Conservation (phyloP, 2,797 vertebrate genomes). For the Silurus lanzhouensis region DNA sequence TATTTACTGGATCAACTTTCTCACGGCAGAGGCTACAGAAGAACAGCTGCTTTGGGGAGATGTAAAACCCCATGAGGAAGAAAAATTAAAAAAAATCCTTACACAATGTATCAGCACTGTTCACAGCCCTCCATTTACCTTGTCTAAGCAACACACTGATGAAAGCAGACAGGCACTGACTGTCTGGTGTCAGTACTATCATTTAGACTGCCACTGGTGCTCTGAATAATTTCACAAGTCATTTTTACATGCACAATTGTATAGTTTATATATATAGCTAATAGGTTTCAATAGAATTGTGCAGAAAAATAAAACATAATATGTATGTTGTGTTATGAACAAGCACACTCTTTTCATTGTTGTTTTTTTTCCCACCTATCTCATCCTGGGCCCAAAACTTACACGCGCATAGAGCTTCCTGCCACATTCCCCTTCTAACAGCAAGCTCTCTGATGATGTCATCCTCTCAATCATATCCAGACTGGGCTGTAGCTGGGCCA, state of each 20-base stretch:
- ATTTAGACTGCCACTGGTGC: background rate
- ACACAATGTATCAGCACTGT: conserved; percentile 12
- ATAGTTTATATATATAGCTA: too few species aligned
- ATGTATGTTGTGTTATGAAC: background rate
- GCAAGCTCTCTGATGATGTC: conserved; percentile 55
- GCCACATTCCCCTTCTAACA: conserved; percentile 44
- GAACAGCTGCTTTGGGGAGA: conserved; percentile 48
- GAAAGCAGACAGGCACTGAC: background rate
- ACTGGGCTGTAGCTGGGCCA: conserved; percentile 50
- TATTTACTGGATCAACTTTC: conserved; percentile 55
- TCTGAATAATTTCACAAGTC: background rate
- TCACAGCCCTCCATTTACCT: conserved; percentile 31
- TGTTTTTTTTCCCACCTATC: background rate
- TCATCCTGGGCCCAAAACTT: conserved; percentile 14
- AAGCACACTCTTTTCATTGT: conserved; percentile 7
- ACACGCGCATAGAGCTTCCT: conserved; percentile 19
- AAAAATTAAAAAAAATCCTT: conserved; percentile 21
- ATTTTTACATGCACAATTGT: too few species aligned
- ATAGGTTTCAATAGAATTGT: background rate
- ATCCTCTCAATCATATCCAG: conserved; percentile 62
- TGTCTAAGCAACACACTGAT: conserved; percentile 21
- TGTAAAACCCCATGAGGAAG: conserved; percentile 8
- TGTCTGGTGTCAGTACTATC: background rate
- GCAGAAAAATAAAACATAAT: conserved; percentile 29
- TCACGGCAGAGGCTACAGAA: conserved; percentile 54